Evolutionary conservation across 2,888 invertebrate genomes (phyloP).

Genomic region (Macrophya annulata): DNA sequence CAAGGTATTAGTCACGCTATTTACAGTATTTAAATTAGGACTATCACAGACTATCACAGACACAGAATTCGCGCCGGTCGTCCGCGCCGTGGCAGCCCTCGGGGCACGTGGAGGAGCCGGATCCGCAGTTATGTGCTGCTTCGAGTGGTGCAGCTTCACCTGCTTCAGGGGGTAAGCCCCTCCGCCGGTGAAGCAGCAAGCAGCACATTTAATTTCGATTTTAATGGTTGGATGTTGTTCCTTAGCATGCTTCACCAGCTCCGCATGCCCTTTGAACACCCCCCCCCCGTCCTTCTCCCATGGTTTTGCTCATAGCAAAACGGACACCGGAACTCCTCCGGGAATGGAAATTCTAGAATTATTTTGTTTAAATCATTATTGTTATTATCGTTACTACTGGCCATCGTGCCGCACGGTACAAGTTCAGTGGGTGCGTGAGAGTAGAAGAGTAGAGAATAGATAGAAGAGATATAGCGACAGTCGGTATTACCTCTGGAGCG

Average conservation of each 20-base stretch:
- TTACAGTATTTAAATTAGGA: too few relatives aligned
- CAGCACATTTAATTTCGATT: background rate
- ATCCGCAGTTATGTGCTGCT: too few relatives aligned
- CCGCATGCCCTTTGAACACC: background rate
- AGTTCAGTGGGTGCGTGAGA: background rate
- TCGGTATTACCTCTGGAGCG: background rate
- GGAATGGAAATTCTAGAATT: background rate
- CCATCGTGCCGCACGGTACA: background rate
- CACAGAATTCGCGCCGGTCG: too few relatives aligned
- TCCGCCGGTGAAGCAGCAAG: background rate
- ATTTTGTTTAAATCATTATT: background rate
- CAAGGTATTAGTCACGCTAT: background rate
- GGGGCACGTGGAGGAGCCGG: too few relatives aligned
- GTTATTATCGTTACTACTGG: background rate
- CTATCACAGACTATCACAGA: too few relatives aligned
- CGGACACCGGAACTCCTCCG: background rate
- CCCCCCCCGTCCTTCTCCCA: background rate
- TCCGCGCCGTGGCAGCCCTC: too few relatives aligned
- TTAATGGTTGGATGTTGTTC: background rate
- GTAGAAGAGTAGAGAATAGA: background rate
- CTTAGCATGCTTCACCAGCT: conserved; percentile 8
- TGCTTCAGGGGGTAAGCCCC: background rate
- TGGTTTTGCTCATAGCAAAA: background rate
- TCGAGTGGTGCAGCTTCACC: background rate
- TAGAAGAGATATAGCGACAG: conserved; percentile 2